Conservation (phyloP, 2,888 invertebrate genomes). For the Himalopsyche tibetana region DNA sequence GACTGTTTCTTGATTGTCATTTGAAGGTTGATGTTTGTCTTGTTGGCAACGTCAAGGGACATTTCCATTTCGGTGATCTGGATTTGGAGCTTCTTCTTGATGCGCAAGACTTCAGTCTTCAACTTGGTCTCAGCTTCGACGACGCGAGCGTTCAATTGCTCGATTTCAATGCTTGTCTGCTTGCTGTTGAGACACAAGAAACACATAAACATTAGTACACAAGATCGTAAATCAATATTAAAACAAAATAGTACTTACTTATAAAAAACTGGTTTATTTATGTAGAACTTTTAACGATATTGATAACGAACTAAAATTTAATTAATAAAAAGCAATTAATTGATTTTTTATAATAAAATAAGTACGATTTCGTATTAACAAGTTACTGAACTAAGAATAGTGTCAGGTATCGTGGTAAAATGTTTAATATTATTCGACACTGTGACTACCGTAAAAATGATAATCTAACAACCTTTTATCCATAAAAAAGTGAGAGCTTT, state of each 20-base stretch:
- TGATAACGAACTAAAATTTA: too few relatives aligned
- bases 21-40: constrained; percentile 97
- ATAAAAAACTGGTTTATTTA: neutral
- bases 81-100: constrained; percentile 99
- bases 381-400: too few relatives aligned
- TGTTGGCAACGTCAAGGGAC: constrained; percentile 98
- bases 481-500: constrained; percentile 78
- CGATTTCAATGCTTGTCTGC: constrained; percentile 98
- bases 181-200: constrained; percentile 82
- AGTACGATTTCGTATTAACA: too few relatives aligned
- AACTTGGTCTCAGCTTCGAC: constrained; percentile 97
- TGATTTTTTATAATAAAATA: neutral
- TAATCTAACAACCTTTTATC: constrained; percentile 79
- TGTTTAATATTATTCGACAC: too few relatives aligned
- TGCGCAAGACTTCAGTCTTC: constrained; percentile 96
- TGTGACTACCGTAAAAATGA: constrained; percentile 58
- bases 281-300: too few relatives aligned
- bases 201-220: neutral
- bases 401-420: too few relatives aligned
- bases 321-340: neutral
- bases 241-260: neutral
- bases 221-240: neutral
- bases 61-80: constrained; percentile 98
- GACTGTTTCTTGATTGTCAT: constrained; percentile 99
- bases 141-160: constrained; percentile 95